Percentiles rank a stretch among this genome's conserved stretches.
phyloP scores from a whole-genome alignment of 2,888 invertebrate genomes.

The Spisula subtruncata region DNA sequence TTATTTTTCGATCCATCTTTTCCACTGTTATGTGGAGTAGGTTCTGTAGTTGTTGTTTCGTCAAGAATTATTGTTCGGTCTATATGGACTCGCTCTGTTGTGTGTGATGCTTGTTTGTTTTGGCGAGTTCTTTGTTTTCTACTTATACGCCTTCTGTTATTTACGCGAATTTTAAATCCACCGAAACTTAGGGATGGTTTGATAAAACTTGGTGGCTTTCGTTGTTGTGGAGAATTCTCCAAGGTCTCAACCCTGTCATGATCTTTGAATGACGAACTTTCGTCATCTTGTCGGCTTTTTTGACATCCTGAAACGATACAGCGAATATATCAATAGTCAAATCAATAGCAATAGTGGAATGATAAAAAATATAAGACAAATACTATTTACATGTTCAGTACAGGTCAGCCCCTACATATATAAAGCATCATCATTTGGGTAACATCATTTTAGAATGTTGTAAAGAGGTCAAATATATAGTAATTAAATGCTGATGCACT shows the following conservation, averaged over 20 bases:
- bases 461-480: neutral
- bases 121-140: neutral
- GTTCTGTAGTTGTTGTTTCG: neutral
- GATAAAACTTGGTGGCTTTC: neutral
- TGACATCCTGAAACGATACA: neutral
- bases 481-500: neutral
- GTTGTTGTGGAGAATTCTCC: neutral
- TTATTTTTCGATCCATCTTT: neutral
- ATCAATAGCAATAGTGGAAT: too few relatives aligned
- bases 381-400: too few relatives aligned
- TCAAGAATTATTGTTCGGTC: neutral
- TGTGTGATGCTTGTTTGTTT: neutral
- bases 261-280: neutral
- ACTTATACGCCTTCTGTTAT: neutral
- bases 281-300: neutral
- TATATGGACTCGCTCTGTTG: neutral
- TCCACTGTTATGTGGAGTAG: neutral
- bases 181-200: constrained; percentile 39
- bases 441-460: neutral
- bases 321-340: too few relatives aligned
- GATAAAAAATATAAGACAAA: too few relatives aligned
- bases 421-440: neutral
- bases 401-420: too few relatives aligned
- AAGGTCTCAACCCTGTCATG: neutral
- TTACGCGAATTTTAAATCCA: constrained; percentile 32